These are phyloP conservation scores for Magallana ariakensis DNA, from an alignment of 1,140 invertebrate genomes.

Conservation along the genomic window DNA sequence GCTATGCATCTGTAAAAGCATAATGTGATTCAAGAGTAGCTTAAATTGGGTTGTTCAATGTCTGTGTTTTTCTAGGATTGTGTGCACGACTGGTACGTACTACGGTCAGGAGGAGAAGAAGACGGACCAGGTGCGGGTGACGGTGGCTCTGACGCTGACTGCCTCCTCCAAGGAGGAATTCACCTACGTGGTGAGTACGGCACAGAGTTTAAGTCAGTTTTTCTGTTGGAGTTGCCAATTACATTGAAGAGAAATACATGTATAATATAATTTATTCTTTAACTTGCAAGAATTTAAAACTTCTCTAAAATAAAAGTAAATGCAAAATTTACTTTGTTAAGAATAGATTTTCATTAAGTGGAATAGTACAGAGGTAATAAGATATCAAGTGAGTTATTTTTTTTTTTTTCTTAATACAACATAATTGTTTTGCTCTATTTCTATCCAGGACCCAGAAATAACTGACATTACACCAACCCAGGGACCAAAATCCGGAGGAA, in stretches of 20 bases:
- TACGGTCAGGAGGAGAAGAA: conserved; percentile 18
- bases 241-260: too few species aligned
- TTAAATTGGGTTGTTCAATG: background rate
- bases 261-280: too few species aligned
- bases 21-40: too few species aligned
- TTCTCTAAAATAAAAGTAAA: too few species aligned
- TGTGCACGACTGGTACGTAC: conserved; percentile 68
- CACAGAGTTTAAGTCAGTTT: background rate
- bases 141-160: conserved; percentile 57
- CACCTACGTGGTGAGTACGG: conserved; percentile 71
- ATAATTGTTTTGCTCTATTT: background rate
- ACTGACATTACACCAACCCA: conserved; percentile 89
- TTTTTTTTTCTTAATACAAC: too few species aligned
- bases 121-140: conserved; percentile 61
- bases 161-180: conserved; percentile 62
- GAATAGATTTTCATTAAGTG: too few species aligned
- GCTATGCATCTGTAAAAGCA: too few species aligned
- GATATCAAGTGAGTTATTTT: too few species aligned
- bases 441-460: conserved; percentile 79
- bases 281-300: too few species aligned
- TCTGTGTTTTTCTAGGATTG: conserved; percentile 62
- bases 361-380: too few species aligned
- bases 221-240: too few species aligned
- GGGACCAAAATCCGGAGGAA: conserved; percentile 96
- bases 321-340: too few species aligned